Base-by-base conservation (phyloP, 1,140 invertebrate genomes). In the Heliconius hewitsoni region DNA sequence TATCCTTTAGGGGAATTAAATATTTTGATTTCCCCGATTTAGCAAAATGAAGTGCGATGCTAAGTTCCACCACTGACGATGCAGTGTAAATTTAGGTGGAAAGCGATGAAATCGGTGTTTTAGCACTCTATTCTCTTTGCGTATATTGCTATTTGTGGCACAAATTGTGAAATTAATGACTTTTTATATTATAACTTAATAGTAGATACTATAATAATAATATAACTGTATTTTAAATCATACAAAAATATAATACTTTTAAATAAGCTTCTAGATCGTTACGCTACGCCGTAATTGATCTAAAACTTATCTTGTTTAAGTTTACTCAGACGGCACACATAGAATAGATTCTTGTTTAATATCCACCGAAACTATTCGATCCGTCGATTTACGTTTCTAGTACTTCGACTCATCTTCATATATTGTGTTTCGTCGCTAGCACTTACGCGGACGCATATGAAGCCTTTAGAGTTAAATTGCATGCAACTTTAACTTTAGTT, bases 241-340 rank as follows among this genome's bases (percentile, higher is more conserved):
- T 46, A 46, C 42, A 13, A 46, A 13, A 23, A 11, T 23, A 23
- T 0, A 23, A 23, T 23, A 23, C 23, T 23, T 23, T 23, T 66
- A 66, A 30, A 30, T 66, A 66, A 66, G 60, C 13, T 66, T 6
- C 27, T 2, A 66, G 27, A 23, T 11, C 60, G 60, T 30, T 30
- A 66, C 60, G 60, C 73, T 34, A 34, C 34, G 73, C n/a, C 27
- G 30, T 34, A 55, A 57, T 55, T 74, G 73, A 37, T 18, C 30
- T 74, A 5, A 74, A 74, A 74, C 34, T 60, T 74, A 55, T 37
- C 73, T 74, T 74, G 73, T 57, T 74, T 74, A 55, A 74, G 50
- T 74, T 74, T 37, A 18, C n/a, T 57, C 52, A 37, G 52, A 27
- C 16, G 23, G 27, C 50, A 74, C 37, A n/a, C 50, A 74, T n/a